phyloP scores from a whole-genome alignment of 2,888 invertebrate species.

The Agrotis exclamationis region DNA sequence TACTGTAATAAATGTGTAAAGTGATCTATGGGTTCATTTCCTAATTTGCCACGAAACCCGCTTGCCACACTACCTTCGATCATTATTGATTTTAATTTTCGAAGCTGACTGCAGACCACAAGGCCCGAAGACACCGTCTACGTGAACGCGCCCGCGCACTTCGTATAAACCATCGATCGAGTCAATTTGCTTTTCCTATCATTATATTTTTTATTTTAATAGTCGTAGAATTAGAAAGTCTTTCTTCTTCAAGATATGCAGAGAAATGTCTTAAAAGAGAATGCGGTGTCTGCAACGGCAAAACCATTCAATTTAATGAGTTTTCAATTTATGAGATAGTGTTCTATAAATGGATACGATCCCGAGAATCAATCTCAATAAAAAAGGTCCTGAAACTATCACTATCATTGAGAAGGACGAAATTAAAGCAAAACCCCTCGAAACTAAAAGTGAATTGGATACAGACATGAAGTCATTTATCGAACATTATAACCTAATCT shows the following conservation, averaged over 20 bases:
- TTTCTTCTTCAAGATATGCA: neutral
- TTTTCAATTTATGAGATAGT: neutral
- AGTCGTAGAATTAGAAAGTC: too few species aligned
- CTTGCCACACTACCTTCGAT: too few species aligned
- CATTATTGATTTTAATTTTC: too few species aligned
- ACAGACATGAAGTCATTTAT: neutral
- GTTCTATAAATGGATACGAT: constrained; percentile 1
- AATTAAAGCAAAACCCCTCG: constrained; percentile 3
- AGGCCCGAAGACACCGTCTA: too few species aligned
- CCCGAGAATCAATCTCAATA: neutral
- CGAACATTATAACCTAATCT: neutral
- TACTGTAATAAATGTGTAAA: too few species aligned
- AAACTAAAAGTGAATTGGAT: neutral
- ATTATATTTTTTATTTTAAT: too few species aligned
- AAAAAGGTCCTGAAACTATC: neutral
- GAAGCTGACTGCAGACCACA: too few species aligned
- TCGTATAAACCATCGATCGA: too few species aligned
- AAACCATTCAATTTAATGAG: neutral
- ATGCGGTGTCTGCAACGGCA: neutral
- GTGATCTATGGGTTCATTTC: too few species aligned
- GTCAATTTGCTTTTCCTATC: too few species aligned
- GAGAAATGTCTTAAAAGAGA: constrained; percentile 1
- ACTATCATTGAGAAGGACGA: neutral
- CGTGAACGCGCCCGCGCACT: too few species aligned
- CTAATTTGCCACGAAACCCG: too few species aligned